Base-by-base conservation (phyloP, 2,113 vertebrate genomes). In the Sinosuthora webbiana region DNA sequence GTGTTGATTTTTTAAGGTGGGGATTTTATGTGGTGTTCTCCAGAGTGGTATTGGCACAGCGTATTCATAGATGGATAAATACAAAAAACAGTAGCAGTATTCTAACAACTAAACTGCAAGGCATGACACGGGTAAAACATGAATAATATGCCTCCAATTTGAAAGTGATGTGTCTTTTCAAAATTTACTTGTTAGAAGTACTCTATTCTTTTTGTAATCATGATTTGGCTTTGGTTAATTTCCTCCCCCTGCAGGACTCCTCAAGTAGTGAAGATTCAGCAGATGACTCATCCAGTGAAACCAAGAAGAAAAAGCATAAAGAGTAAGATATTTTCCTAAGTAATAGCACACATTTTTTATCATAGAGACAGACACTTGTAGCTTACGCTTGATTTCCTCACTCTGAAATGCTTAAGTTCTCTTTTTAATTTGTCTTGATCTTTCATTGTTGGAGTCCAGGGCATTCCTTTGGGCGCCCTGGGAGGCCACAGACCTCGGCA, bases 221-320 rank as follows among this genome's bases (percentile, higher is more conserved):
- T 62, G 2, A 80, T 28, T 77, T 71, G 0, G 1, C 6, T 31
- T 52, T 53, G 33, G 4, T 2, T 65, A 87, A 55, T 76, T 97
- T 82, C 28, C 28, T 92, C 94, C 70, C 73, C 65, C 9, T 94
- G 1, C 68, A 99, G 99, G 98, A 99, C 87, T 99, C 99, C 15
- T 99, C 99, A 39, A 99, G 98, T 95, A 99, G 98, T 90, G 99
- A 99, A 93, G 98, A 99, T 85, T 99, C 99, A 4, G 98, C 98
- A 64, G 98, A 98, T 90, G 98, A 98, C 42, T 98, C 98, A 65
- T 98, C 98, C 3, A 97, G 80, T 95, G 98, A 98, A 47, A 87
- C 95, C 49, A 98, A 98, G 95, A 98, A 98, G 93, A 99, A 98
- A 95, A 99, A 98, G 69, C 99, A 98, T 97, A 99, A 98, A 98